Evolutionary conservation across 2,888 invertebrate species (phyloP).

Genomic region (Lasiommata megera): DNA sequence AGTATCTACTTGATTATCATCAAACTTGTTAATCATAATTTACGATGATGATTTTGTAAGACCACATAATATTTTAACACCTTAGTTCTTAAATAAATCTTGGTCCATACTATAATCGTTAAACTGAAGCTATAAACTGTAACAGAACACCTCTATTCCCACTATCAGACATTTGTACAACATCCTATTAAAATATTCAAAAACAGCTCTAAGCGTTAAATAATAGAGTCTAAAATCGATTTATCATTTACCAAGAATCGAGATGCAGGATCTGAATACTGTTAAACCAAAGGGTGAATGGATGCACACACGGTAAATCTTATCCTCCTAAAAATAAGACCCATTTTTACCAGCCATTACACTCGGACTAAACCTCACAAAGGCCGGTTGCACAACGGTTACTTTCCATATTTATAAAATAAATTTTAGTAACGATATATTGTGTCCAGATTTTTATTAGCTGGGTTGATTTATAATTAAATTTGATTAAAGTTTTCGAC

Average conservation of each 20-base stretch:
- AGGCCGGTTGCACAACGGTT: not conserved
- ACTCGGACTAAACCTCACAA: not conserved
- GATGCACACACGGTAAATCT: constrained; percentile 8
- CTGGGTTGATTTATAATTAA: too few relatives aligned
- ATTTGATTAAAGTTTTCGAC: too few relatives aligned
- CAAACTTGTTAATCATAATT: too few relatives aligned
- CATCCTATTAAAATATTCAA: not conserved
- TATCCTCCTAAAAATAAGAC: constrained; percentile 11
- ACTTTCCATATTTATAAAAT: not conserved
- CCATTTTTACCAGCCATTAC: constrained; percentile 14
- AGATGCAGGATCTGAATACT: constrained; percentile 2
- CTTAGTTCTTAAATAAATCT: not conserved
- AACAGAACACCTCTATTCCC: not conserved
- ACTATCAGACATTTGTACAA: not conserved
- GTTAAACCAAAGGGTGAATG: constrained; percentile 5
- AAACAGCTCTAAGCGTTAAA: not conserved
- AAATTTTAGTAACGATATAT: too few relatives aligned
- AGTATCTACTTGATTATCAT: too few relatives aligned
- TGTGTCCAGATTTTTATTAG: too few relatives aligned
- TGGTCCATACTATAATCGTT: constrained; percentile 6
- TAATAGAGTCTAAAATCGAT: not conserved
- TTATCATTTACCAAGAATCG: not conserved
- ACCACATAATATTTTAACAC: too few relatives aligned
- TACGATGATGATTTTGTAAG: too few relatives aligned
- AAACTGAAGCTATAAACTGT: constrained; percentile 11